These are phyloP conservation scores for Chelonoidis abingdonii DNA, from an alignment of 2,113 vertebrate species.

Conservation along the genomic window DNA sequence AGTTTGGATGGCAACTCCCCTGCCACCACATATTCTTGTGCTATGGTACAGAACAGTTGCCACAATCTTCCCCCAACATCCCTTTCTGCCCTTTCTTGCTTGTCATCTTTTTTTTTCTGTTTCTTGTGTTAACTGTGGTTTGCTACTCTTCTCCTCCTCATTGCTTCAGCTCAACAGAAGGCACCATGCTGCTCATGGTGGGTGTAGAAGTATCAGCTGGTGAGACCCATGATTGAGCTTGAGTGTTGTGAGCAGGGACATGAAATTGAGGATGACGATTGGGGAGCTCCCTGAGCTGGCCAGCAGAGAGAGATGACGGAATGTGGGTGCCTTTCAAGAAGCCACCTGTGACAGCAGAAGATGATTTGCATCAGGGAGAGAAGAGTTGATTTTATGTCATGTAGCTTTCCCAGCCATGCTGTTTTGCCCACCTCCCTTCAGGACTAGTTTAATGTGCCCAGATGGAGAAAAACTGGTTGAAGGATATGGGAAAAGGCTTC, in stretches of 20 bases:
- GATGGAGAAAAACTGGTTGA: background rate
- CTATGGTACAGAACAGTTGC: background rate
- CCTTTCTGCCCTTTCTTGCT: background rate
- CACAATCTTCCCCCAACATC: background rate
- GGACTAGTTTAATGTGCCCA: background rate
- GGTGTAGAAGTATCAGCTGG: background rate
- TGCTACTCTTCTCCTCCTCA: background rate
- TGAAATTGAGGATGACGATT: background rate
- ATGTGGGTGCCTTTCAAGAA: background rate
- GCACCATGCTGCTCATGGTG: rapidly evolving
- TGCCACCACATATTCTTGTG: background rate
- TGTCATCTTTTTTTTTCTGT: background rate
- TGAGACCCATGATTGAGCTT: rapidly evolving
- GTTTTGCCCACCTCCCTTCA: background rate
- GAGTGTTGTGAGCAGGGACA: background rate
- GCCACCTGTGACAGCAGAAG: rapidly evolving
- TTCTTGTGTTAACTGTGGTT: background rate
- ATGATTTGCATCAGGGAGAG: rapidly evolving
- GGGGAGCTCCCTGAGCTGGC: background rate
- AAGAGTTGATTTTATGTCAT: rapidly evolving
- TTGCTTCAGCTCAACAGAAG: background rate
- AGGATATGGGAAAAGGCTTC: background rate
- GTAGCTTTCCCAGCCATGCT: background rate
- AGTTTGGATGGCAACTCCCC: background rate
- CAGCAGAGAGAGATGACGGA: background rate